These are phyloP conservation scores for Sylvietta virens DNA, from an alignment of 2,113 vertebrate genomes.

Conservation along the genomic window DNA sequence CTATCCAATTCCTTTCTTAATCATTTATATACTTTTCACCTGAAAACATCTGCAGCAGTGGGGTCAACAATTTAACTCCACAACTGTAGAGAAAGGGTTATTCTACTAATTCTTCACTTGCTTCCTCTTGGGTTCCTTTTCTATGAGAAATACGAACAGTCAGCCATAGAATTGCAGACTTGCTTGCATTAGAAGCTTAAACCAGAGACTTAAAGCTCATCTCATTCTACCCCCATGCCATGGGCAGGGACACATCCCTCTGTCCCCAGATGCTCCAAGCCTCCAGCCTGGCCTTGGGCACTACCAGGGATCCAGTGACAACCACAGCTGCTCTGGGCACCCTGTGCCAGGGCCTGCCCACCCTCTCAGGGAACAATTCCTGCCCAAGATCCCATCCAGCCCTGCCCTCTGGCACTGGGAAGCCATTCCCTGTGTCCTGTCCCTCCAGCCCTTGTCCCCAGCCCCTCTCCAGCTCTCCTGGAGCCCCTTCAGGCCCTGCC, in stretches of 20 bases:
- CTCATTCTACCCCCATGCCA: not conserved
- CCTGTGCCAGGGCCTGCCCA: accelerated
- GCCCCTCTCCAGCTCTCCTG: not conserved
- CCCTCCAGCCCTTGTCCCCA: accelerated
- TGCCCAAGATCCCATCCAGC: not conserved
- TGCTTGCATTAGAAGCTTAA: not conserved
- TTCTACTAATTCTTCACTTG: accelerated
- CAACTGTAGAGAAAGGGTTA: not conserved
- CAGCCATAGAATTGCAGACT: not conserved
- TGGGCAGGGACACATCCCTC: not conserved
- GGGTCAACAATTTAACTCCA: not conserved
- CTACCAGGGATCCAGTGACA: not conserved
- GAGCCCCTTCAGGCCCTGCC: not conserved
- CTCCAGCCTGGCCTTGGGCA: not conserved
- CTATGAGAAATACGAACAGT: accelerated
- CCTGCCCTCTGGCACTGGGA: not conserved
- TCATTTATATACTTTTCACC: not conserved
- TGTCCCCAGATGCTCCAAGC: accelerated
- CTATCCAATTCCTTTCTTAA: not conserved
- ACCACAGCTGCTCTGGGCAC: not conserved
- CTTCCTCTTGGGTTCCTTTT: not conserved
- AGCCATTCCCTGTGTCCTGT: not conserved
- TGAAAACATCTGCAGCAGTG: not conserved
- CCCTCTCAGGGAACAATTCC: accelerated
- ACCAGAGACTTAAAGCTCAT: not conserved